Evolutionary conservation across 2,888 invertebrate genomes (phyloP).

Genomic region (Nemotelus pantherinus): DNA sequence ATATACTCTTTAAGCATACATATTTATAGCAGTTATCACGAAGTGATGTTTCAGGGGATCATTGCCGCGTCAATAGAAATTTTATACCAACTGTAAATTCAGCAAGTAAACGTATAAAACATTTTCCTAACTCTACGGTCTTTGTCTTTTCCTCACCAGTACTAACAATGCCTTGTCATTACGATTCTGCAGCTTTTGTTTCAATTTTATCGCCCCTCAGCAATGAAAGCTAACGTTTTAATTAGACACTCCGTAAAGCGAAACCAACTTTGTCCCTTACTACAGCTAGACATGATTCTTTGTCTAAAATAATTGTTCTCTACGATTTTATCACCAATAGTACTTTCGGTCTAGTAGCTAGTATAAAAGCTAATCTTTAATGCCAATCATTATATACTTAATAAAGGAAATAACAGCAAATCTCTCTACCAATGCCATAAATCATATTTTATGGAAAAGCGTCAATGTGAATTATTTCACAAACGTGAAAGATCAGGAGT

Average conservation of each 20-base stretch:
- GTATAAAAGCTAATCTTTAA: conserved; percentile 42
- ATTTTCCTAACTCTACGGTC: too few relatives aligned
- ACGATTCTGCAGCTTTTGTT: neutral
- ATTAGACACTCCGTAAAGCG: neutral
- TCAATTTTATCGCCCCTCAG: neutral
- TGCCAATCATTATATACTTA: conserved; percentile 34
- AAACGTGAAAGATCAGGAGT: neutral
- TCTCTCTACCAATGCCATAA: conserved; percentile 1
- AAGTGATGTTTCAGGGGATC: too few relatives aligned
- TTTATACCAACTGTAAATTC: too few relatives aligned
- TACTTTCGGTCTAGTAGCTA: conserved; percentile 17
- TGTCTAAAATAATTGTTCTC: conserved; percentile 3
- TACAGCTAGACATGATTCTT: conserved; percentile 4
- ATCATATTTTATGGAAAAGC: conserved; percentile 7
- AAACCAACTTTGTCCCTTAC: neutral
- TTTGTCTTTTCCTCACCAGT: too few relatives aligned
- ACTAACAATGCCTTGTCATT: neutral
- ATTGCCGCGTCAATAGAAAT: too few relatives aligned
- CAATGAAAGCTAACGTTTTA: conserved; percentile 21
- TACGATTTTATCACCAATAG: conserved; percentile 24
- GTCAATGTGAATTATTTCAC: neutral
- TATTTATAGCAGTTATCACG: too few relatives aligned
- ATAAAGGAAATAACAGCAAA: conserved; percentile 34
- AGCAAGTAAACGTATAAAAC: too few relatives aligned
- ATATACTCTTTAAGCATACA: too few relatives aligned